Conservation (phyloP, 2,797 vertebrate species). For the Chiroxiphia lanceolata region DNA sequence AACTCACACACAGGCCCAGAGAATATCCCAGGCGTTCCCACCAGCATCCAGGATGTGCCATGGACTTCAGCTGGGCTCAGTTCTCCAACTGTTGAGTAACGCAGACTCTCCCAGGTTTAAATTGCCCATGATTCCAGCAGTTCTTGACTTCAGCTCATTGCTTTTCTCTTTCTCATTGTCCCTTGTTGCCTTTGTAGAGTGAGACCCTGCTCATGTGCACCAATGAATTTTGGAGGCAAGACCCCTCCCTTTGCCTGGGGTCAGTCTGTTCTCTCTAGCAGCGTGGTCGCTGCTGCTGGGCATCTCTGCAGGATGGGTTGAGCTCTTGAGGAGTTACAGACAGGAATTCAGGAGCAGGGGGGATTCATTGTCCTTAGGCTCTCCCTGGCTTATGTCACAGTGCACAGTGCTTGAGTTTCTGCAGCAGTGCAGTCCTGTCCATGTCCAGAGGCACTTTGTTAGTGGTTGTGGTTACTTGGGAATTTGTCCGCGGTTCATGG, state of each 20-base stretch:
- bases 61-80: not conserved
- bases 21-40: accelerated
- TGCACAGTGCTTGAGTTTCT: not conserved
- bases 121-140: not conserved
- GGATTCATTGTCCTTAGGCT: not conserved
- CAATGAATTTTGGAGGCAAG: not conserved
- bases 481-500: accelerated
- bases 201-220: not conserved
- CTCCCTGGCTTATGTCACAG: not conserved
- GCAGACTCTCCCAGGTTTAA: not conserved
- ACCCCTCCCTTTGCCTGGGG: not conserved
- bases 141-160: not conserved
- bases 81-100: not conserved
- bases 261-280: not conserved
- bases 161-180: not conserved
- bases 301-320: not conserved
- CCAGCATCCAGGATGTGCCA: not conserved
- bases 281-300: accelerated
- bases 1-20: accelerated
- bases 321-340: not conserved
- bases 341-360: not conserved
- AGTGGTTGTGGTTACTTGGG: accelerated
- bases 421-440: not conserved
- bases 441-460: not conserved
- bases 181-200: not conserved